phyloP scores from a whole-genome alignment of 2,113 vertebrate species.

The Bufo gargarizans region DNA sequence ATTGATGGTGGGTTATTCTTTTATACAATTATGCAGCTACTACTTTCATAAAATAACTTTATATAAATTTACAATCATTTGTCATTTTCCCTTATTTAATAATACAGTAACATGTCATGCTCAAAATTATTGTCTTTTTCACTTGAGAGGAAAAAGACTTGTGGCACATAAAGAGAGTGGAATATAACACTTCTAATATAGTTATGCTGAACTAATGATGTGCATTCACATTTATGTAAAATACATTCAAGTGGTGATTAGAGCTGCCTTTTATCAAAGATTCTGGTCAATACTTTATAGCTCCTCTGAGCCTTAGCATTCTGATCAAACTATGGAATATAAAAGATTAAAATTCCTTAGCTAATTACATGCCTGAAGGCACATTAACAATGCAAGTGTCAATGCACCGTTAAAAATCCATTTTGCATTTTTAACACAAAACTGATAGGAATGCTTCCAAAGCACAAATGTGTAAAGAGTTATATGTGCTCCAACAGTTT shows the following conservation, averaged over 20 bases:
- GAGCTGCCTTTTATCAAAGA: conserved; percentile 70
- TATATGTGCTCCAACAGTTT: conserved; percentile 70
- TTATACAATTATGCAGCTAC: background rate
- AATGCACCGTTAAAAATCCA: conserved; percentile 77
- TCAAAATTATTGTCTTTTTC: conserved; percentile 17
- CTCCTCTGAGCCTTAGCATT: conserved; percentile 74
- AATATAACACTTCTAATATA: conserved; percentile 51
- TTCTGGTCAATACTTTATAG: conserved; percentile 77
- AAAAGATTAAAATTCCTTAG: conserved; percentile 80
- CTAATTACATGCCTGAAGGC: conserved; percentile 85
- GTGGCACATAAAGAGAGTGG: conserved; percentile 25
- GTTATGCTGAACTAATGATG: conserved; percentile 64
- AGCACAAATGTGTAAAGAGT: conserved; percentile 74
- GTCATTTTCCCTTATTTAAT: conserved; percentile 13
- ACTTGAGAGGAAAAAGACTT: background rate
- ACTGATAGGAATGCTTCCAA: conserved; percentile 75
- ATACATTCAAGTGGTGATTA: conserved; percentile 66
- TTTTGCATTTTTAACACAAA: conserved; percentile 77
- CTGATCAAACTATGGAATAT: conserved; percentile 78
- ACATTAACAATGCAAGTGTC: conserved; percentile 82
- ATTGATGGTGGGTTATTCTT: background rate
- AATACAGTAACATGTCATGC: background rate
- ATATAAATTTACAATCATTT: background rate
- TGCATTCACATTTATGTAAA: conserved; percentile 65
- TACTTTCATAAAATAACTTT: background rate